These are phyloP conservation scores for Chaetura pelagica DNA, from an alignment of 2,113 vertebrate genomes.

Conservation along the genomic window DNA sequence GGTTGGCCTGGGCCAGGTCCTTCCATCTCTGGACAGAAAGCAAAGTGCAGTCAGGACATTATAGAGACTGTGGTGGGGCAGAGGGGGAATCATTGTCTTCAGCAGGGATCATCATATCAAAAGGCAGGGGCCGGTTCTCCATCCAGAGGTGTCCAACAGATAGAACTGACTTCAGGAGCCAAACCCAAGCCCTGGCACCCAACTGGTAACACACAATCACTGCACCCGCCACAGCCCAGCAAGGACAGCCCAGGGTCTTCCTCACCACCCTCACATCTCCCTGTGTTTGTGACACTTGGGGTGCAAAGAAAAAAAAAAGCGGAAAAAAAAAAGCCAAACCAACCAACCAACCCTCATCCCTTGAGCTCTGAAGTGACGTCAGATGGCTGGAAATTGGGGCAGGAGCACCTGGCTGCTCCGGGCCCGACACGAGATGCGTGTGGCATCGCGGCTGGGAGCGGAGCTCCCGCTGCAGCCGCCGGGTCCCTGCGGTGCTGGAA, in stretches of 20 bases:
- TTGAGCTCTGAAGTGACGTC: background rate
- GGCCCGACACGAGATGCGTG: slow-evolving; percentile 20
- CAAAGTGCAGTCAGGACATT: background rate
- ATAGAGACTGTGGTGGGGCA: background rate
- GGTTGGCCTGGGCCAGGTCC: background rate
- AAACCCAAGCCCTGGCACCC: background rate
- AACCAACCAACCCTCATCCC: no score
- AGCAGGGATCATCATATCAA: background rate
- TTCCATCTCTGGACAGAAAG: background rate
- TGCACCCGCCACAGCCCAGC: rapidly evolving
- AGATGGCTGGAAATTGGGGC: background rate
- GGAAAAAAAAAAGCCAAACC: no score
- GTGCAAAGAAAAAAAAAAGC: background rate
- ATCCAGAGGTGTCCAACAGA: background rate
- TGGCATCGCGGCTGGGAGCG: background rate
- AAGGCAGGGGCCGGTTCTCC: background rate
- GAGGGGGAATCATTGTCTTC: background rate
- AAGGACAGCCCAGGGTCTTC: rapidly evolving
- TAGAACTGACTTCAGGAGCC: rapidly evolving
- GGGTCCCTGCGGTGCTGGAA: background rate
- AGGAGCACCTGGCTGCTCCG: background rate
- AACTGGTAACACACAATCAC: rapidly evolving
- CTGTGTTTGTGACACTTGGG: background rate
- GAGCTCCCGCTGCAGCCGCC: rapidly evolving
- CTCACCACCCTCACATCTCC: rapidly evolving